A percentile compares a stretch with the other conserved stretches of the same genome.
Evolutionary conservation across 2,888 invertebrate genomes (phyloP).

Genomic region (Gordius sp.): DNA sequence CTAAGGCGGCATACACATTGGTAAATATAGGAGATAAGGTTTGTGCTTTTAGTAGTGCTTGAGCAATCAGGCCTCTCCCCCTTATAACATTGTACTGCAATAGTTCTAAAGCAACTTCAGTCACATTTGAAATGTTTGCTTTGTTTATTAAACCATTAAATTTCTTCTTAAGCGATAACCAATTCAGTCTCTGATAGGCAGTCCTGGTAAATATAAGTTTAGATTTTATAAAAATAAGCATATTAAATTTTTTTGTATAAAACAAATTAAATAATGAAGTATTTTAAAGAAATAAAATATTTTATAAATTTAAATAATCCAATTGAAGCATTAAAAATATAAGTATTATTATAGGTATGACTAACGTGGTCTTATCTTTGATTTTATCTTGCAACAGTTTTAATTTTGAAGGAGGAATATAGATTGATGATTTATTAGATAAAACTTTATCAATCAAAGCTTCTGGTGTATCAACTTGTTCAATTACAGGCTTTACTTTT

Average conservation of each 20-base stretch:
- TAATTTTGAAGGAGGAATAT: slow-evolving; percentile 85
- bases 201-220: slow-evolving; percentile 35
- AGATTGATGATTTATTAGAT: slow-evolving; percentile 36
- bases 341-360: no score
- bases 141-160: slow-evolving; percentile 94
- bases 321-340: slow-evolving; percentile 14
- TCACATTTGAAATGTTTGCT: slow-evolving; percentile 68
- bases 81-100: slow-evolving; percentile 79
- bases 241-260: no score
- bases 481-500: no score
- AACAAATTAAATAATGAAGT: no score
- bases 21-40: slow-evolving; percentile 87
- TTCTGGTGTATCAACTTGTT: no score
- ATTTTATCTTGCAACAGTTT: slow-evolving; percentile 81
- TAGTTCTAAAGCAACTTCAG: slow-evolving; percentile 58
- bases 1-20: slow-evolving; percentile 81
- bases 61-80: slow-evolving; percentile 59
- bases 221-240: no score
- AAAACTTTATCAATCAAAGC: background rate
- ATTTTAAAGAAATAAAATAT: slow-evolving; percentile 10
- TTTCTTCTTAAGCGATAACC: slow-evolving; percentile 94
- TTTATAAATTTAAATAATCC: slow-evolving; percentile 15
- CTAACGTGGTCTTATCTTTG: slow-evolving; percentile 50
- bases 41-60: slow-evolving; percentile 85
- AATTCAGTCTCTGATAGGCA: slow-evolving; percentile 77